Base-by-base conservation (phyloP, 1,140 invertebrate species). In the Penaeus japonicus region DNA sequence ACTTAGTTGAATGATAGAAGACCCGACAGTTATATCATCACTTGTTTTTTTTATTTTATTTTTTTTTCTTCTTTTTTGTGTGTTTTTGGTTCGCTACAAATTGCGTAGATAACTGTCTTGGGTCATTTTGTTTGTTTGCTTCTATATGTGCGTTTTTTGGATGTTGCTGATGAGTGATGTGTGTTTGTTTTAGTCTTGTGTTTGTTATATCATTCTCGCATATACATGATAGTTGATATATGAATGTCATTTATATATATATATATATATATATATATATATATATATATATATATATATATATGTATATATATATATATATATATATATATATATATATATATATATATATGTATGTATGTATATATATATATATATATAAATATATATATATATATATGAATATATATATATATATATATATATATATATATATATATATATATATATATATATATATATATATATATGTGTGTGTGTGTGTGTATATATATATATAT, bases 341-440 rank as follows among this genome's bases (percentile, higher is more conserved):
- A 73, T 24, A 73, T 30, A 73, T 73, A 73, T 73, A 73, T 30
- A 73, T 30, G 27, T 73, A 73, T 73, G 27, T 73, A 73, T 73
- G 27, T 73, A 73, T 27, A 73, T 73, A 73, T 10, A 30, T 73
- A 73, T 30, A 73, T 73, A 73, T 73, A 73, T 73, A 73, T 73
- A 73, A 27, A 73, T 73, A 73, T 27, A 73, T 73, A 73, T 73
- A 73, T 73, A 73, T 73, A 73, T 73, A 73, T 73, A 73, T 73
- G 7, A 27, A 73, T 30, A 73, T 30, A 73, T 24, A 73, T 73
- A 73, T 73, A 73, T 73, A 73, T 73, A 73, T 73, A 73, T 73
- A 73, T 24, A 73, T 24, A 73, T 24, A 73, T 24, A 73, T 27
- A 73, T 73, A 27, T 73, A 73, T 73, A 4, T 73, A 73, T 73